These are phyloP conservation scores for Melieria picta DNA, from an alignment of 2,888 invertebrate genomes.

Conservation along the genomic window DNA sequence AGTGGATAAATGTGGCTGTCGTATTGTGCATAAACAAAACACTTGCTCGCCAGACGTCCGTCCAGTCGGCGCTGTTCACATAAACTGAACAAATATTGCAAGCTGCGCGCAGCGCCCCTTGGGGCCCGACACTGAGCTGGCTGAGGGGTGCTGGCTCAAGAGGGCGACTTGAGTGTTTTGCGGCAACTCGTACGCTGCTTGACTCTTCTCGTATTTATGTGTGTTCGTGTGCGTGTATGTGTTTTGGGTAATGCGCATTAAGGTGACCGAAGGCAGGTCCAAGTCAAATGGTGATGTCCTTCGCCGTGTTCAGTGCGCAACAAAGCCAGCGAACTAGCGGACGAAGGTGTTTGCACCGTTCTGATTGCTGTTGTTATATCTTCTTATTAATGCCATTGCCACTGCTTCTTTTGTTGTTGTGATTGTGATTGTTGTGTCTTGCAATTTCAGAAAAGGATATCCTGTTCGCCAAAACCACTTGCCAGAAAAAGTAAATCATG, in stretches of 20 bases:
- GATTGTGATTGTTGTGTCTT: constrained; percentile 13
- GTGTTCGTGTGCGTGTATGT: background rate
- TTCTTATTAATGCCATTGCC: background rate
- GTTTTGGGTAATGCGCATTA: background rate
- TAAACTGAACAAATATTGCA: too few species aligned
- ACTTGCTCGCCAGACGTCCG: too few species aligned
- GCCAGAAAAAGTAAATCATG: constrained; percentile 33
- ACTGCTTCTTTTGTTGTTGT: constrained; percentile 16
- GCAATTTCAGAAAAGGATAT: constrained; percentile 10
- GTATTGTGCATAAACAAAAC: too few species aligned
- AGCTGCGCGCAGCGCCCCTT: too few species aligned
- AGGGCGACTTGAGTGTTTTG: constrained; percentile 39
- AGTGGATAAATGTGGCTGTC: too few species aligned
- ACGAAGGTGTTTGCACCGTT: constrained; percentile 24
- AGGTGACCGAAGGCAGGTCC: constrained; percentile 5
- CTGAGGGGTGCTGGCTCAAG: constrained; percentile 35
- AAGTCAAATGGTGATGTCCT: constrained; percentile 28
- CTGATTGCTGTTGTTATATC: constrained; percentile 13
- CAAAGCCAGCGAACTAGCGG: constrained; percentile 2
- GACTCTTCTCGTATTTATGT: background rate
- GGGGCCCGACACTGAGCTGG: background rate
- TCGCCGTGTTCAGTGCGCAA: constrained; percentile 1
- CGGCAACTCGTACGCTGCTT: constrained; percentile 27
- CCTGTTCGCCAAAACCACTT: constrained; percentile 21
- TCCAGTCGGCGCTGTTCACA: too few species aligned